Percentiles rank a stretch among this genome's conserved stretches.
These are phyloP conservation scores for Contarinia nasturtii DNA, from an alignment of 1,140 invertebrate genomes.

Conservation along the genomic window DNA sequence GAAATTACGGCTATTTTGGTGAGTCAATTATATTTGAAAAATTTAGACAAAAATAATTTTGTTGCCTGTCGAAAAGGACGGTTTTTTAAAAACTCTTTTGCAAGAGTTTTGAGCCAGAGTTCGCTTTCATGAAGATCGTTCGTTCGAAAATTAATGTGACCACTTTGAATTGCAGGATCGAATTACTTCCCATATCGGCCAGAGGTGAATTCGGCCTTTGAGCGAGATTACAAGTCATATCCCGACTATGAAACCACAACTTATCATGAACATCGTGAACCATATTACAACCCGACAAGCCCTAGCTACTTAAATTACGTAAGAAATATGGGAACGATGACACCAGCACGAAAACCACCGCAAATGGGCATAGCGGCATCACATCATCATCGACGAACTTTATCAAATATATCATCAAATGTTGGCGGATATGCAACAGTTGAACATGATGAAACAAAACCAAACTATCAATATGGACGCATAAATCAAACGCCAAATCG, in stretches of 20 bases:
- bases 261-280: slow-evolving; percentile 18
- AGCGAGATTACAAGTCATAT: slow-evolving; percentile 22
- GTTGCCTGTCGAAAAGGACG: no score
- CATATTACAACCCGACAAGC: not conserved
- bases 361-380: slow-evolving; percentile 21
- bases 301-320: not conserved
- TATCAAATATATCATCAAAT: slow-evolving; percentile 18
- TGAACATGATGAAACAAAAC: not conserved
- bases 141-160: slow-evolving; percentile 11
- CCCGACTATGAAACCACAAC: slow-evolving; percentile 19
- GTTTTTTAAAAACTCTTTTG: no score
- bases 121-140: not conserved
- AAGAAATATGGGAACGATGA: not conserved
- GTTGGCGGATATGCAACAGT: slow-evolving; percentile 5
- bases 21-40: slow-evolving; percentile 5
- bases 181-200: slow-evolving; percentile 23
- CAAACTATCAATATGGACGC: not conserved
- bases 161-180: slow-evolving; percentile 14
- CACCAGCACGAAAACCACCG: slow-evolving; percentile 15
- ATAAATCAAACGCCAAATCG: slow-evolving; percentile 1
- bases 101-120: no score
- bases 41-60: no score
- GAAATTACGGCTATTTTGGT: slow-evolving; percentile 16
- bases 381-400: slow-evolving; percentile 15
- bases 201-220: slow-evolving; percentile 18